phyloP scores from a whole-genome alignment of 2,113 vertebrate genomes.

The Microcebus jonahi region DNA sequence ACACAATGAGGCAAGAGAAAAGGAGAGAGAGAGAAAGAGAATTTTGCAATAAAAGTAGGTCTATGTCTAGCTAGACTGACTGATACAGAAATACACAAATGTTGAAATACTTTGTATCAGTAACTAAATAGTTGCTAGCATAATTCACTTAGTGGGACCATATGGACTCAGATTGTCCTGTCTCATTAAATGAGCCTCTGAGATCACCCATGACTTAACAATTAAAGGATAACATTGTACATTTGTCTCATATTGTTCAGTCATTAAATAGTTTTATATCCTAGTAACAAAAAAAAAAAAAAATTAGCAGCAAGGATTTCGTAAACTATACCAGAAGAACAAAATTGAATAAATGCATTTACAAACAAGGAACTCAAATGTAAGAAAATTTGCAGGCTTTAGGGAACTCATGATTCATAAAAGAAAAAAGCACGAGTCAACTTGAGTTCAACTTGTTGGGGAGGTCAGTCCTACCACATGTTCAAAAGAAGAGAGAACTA shows the following conservation, averaged over 20 bases:
- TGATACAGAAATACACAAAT: background rate
- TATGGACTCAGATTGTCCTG: background rate
- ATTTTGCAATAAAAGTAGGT: background rate
- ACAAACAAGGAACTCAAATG: background rate
- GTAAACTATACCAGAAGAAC: background rate
- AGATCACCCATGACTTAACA: background rate
- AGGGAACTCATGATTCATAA: background rate
- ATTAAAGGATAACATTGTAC: background rate
- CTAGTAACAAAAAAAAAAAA: background rate
- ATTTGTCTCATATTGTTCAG: background rate
- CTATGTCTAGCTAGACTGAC: background rate
- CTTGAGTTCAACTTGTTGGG: background rate
- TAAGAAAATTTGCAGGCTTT: background rate
- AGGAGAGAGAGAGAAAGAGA: background rate
- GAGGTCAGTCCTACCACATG: background rate
- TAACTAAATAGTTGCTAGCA: background rate
- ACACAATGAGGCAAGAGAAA: fast-evolving
- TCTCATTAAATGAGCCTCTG: background rate
- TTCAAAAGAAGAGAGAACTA: background rate
- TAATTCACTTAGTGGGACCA: background rate
- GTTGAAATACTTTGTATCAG: background rate
- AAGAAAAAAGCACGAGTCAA: background rate
- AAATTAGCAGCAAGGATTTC: background rate
- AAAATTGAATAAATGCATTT: background rate
- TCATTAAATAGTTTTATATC: background rate